Percentiles rank a stretch among this genome's conserved stretches.
Evolutionary conservation across 2,797 vertebrate species (phyloP).

Genomic region (Tragelaphus oryx): DNA sequence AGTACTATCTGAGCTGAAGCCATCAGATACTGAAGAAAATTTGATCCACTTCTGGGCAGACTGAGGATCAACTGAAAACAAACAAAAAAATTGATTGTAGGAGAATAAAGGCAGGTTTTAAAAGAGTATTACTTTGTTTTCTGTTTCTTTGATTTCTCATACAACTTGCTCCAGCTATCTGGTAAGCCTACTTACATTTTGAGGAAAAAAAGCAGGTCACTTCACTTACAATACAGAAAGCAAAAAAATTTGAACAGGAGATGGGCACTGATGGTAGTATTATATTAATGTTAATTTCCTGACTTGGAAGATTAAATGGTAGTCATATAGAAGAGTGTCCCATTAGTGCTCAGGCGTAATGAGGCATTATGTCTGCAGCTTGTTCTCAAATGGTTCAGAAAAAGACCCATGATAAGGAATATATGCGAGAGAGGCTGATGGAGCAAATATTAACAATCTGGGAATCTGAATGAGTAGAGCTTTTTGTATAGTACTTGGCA

Average conservation of each 20-base stretch:
- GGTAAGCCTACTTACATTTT: not conserved
- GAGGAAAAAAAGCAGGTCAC: not conserved
- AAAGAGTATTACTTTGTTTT: constrained; percentile 2
- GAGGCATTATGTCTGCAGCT: not conserved
- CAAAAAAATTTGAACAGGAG: not conserved
- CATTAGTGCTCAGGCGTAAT: not conserved
- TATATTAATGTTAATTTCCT: not conserved
- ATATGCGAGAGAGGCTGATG: not conserved
- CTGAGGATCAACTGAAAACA: constrained; percentile 90
- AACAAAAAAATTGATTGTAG: constrained; percentile 15
- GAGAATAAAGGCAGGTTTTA: constrained; percentile 46
- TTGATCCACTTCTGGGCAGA: constrained; percentile 96
- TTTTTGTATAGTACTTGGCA: not conserved
- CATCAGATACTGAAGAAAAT: constrained; percentile 90
- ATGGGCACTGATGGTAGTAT: not conserved
- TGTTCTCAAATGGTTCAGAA: constrained; percentile 30
- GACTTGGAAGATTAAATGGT: not conserved
- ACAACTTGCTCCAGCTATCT: not conserved
- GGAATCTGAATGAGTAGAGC: not conserved
- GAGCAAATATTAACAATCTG: not conserved
- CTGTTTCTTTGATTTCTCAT: not conserved
- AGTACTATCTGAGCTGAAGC: constrained; percentile 91
- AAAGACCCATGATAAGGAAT: constrained; percentile 31
- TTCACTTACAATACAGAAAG: constrained; percentile 33
- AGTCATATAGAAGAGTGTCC: not conserved